phyloP scores from a whole-genome alignment of 2,888 invertebrate genomes.

The Lithosia quadra region DNA sequence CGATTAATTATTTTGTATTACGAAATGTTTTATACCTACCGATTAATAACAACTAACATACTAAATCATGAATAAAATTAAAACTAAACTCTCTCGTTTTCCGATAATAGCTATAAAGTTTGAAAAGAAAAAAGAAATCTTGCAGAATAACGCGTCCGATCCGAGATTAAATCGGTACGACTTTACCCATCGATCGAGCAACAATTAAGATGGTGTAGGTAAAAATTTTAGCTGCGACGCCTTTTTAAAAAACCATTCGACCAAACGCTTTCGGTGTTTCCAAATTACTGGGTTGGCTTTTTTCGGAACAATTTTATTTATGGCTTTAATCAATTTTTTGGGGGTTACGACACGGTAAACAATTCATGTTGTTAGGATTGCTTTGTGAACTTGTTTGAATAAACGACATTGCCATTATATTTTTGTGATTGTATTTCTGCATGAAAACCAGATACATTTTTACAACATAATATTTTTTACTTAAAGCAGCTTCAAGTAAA shows the following conservation, averaged over 20 bases:
- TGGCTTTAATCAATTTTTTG: constrained; percentile 52
- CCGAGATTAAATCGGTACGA: constrained; percentile 62
- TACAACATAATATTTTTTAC: not conserved
- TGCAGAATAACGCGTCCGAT: constrained; percentile 58
- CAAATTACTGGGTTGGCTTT: constrained; percentile 53
- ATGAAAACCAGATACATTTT: not conserved
- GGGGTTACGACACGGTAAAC: constrained; percentile 36
- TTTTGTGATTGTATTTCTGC: not conserved
- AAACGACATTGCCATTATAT: constrained; percentile 16
- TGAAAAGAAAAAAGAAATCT: constrained; percentile 26
- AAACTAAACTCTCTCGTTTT: constrained; percentile 26
- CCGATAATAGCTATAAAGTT: constrained; percentile 39
- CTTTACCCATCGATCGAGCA: constrained; percentile 63
- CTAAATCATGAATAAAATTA: constrained; percentile 22
- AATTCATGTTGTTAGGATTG: constrained; percentile 26
- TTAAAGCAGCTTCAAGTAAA: not conserved
- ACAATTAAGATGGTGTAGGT: constrained; percentile 67
- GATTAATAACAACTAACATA: not conserved
- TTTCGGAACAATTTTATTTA: constrained; percentile 49
- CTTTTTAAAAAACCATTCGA: constrained; percentile 62
- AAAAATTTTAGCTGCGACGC: constrained; percentile 62
- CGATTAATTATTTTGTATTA: too few species aligned
- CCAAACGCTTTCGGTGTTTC: constrained; percentile 58
- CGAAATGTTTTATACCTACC: not conserved
- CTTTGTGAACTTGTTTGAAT: constrained; percentile 30